Percentiles rank a stretch among this genome's conserved stretches.
Conservation (phyloP, 2,797 vertebrate genomes). For the Enteromius viviparus region DNA sequence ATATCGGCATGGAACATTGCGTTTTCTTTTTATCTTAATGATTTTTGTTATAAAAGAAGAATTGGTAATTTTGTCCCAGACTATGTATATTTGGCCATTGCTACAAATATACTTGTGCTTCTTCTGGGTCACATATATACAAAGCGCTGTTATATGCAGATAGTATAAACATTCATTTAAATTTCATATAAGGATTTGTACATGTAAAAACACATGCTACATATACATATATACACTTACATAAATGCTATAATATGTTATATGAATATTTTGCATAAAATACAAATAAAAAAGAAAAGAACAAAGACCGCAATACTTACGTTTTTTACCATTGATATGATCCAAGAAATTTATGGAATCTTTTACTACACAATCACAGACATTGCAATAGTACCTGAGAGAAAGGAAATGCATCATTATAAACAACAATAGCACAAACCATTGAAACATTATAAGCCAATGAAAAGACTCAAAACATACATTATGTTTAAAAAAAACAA, state of each 20-base stretch:
- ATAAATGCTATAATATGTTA: background rate
- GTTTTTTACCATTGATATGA: conserved; percentile 99
- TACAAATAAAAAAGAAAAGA: background rate
- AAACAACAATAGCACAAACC: background rate
- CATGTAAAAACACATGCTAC: background rate
- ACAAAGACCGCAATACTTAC: conserved; percentile 77
- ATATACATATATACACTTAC: fast-evolving
- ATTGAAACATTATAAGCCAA: background rate
- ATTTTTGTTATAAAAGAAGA: no score
- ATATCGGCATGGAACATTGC: no score
- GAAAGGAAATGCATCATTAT: background rate
- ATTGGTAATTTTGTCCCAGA: background rate
- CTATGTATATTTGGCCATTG: background rate
- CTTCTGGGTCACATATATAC: no score
- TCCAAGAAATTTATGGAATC: conserved; percentile 98
- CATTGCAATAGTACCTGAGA: conserved; percentile 94
- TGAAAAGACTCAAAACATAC: background rate
- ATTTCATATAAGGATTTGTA: background rate
- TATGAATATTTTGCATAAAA: background rate
- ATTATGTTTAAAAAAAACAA: background rate
- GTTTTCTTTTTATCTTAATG: no score
- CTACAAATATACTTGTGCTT: background rate
- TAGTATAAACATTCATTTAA: background rate
- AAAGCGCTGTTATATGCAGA: background rate
- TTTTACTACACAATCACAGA: conserved; percentile 97